These are phyloP conservation scores for Athalia rosae DNA, from an alignment of 2,888 invertebrate species.

Conservation along the genomic window DNA sequence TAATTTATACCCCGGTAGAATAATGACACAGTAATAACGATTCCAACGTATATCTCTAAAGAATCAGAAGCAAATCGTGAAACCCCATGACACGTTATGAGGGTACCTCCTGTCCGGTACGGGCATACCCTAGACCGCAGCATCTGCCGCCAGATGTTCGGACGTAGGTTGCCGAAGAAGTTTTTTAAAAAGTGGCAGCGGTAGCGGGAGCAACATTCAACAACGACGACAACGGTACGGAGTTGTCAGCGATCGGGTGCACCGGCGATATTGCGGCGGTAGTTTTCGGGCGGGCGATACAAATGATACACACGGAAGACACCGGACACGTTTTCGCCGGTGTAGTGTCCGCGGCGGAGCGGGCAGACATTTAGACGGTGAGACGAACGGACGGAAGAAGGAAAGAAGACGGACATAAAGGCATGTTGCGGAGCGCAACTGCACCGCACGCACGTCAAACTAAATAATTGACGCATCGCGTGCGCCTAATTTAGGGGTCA, in stretches of 20 bases:
- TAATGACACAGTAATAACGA: not conserved
- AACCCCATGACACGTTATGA: constrained; percentile 23
- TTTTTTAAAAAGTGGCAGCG: no score
- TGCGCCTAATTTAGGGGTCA: constrained; percentile 33
- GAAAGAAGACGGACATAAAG: not conserved
- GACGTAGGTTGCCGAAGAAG: not conserved
- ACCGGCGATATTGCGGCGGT: no score
- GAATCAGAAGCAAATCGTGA: constrained; percentile 12
- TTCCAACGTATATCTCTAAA: not conserved
- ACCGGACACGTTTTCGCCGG: not conserved
- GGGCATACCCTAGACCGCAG: constrained; percentile 31
- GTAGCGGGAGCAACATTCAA: no score
- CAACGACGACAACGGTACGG: no score
- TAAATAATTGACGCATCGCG: constrained; percentile 39
- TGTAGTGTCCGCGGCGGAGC: no score
- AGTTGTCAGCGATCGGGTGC: no score
- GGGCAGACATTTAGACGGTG: no score
- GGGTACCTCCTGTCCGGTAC: no score
- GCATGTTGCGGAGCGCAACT: no score
- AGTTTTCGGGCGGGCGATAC: no score
- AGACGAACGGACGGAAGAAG: no score
- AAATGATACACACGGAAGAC: not conserved
- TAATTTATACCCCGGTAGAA: not conserved
- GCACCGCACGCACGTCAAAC: constrained; percentile 26
- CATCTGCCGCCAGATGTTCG: constrained; percentile 42